These are phyloP conservation scores for Anticlea derivata DNA, from an alignment of 2,888 invertebrate genomes.

Conservation along the genomic window DNA sequence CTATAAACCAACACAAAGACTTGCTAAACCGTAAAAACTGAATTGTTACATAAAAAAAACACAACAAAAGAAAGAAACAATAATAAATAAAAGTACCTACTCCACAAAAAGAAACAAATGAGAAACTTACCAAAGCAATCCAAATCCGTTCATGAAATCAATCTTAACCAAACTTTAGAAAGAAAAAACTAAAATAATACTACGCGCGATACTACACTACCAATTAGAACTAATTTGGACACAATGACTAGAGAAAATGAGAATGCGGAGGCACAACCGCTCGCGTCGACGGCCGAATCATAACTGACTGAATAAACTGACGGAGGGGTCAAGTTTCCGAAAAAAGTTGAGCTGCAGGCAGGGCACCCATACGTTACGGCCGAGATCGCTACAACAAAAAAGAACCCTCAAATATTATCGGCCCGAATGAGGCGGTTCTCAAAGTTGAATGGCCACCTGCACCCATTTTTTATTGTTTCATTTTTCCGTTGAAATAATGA, in stretches of 20 bases:
- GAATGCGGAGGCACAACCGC: conserved; percentile 69
- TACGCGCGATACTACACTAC: conserved; percentile 42
- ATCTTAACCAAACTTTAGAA: conserved; percentile 52
- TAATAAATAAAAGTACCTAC: conserved; percentile 10
- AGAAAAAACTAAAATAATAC: conserved; percentile 55
- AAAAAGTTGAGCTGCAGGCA: conserved; percentile 70
- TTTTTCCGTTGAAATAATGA: conserved; percentile 25
- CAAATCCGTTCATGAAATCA: conserved; percentile 80
- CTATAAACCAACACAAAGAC: conserved; percentile 24
- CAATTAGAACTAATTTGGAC: conserved; percentile 65
- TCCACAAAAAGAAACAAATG: conserved; percentile 20
- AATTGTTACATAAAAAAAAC: too few species aligned
- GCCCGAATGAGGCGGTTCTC: conserved; percentile 57
- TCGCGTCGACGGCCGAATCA: conserved; percentile 74
- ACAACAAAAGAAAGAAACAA: not conserved
- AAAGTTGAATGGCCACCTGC: conserved; percentile 52
- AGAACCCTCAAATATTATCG: conserved; percentile 80
- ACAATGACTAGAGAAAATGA: conserved; percentile 80
- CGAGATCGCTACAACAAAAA: conserved; percentile 82
- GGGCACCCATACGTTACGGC: conserved; percentile 79
- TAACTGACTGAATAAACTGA: conserved; percentile 63
- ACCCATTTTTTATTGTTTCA: conserved; percentile 36
- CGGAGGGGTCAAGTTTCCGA: conserved; percentile 73
- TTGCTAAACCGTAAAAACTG: not conserved
- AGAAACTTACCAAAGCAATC: conserved; percentile 76